Evolutionary conservation across 2,888 invertebrate genomes (phyloP), one percentile per base, ranked within the genome.

Genomic region (Erebia epiphron): DNA sequence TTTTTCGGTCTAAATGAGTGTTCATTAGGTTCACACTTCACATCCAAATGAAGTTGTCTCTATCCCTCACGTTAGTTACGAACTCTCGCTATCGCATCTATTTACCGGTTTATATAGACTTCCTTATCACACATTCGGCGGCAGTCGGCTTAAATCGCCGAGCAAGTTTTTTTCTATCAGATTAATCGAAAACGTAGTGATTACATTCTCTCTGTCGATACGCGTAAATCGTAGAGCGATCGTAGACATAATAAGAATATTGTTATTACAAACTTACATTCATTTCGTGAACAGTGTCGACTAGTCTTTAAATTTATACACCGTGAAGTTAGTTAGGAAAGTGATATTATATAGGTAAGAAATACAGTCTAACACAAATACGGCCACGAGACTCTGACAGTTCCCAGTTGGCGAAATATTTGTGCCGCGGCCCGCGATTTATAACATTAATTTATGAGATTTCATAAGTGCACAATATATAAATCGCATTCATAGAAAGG

Each of bases 221-320:
- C 35, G 13, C 21, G 21, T 13, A 46, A 46, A 46, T 13, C 35
- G 14, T 41, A n/a, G 46, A 46, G n/a, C n/a, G n/a, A n/a, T n/a
- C 43, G 46, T 16, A 46, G 11, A 16, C n/a, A n/a, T n/a, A n/a
- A 16, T 43, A 41, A 43, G 43, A 16, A 52, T 52, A 60, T 43
- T 60, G 60, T 43, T 60, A 16, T 10, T 43, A 16, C 1, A 35
- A 7, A 35, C 35, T 35, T 35, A 35, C 11, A 16, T 61, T 18
- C 10, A n/a, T 43, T 60, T 60, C n/a, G 60, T 43, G 62, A 62
- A 49, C 49, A 62, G 21, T 62, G 49, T 62, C 49, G 21, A 21
- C 62, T 18, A 21, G 49, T 46, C 46, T 8, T 49, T 49, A 62
- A 10, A 60, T 3, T 21, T 21, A 62, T 49, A 13, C 7, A 14